phyloP scores from a whole-genome alignment of 2,797 vertebrate species.

The Protosalanx chinensis region DNA sequence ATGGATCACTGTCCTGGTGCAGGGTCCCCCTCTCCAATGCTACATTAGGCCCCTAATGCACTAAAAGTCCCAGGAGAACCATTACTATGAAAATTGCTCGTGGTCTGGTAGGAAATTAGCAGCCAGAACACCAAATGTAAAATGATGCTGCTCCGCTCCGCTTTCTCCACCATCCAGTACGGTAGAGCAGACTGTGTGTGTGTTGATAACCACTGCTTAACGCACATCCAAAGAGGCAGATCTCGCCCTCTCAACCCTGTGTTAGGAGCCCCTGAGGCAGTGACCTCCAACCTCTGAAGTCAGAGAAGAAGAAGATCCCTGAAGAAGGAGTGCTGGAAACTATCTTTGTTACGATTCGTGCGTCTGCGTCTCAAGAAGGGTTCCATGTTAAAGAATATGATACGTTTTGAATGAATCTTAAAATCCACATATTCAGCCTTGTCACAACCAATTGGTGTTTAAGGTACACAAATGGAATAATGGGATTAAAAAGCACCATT shows the following conservation, averaged over 20 bases:
- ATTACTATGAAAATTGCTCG: slow-evolving; percentile 65
- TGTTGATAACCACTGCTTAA: background rate
- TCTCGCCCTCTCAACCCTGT: too few species aligned
- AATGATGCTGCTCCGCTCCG: slow-evolving; percentile 20
- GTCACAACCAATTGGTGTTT: too few species aligned
- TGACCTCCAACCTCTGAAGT: background rate
- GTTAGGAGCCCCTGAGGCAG: too few species aligned
- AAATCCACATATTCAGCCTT: too few species aligned
- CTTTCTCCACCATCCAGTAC: background rate
- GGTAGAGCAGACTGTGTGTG: background rate
- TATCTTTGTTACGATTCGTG: background rate
- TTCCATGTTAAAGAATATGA: too few species aligned
- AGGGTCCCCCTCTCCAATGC: slow-evolving; percentile 46
- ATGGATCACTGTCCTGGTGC: slow-evolving; percentile 20
- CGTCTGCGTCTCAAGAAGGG: too few species aligned
- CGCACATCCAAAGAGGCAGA: background rate
- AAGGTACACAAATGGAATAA: too few species aligned
- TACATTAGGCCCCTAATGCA: slow-evolving; percentile 69
- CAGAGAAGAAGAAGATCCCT: background rate
- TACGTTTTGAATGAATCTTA: too few species aligned
- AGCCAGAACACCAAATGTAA: slow-evolving; percentile 35
- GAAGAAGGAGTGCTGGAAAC: background rate
- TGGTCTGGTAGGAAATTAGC: slow-evolving; percentile 42
- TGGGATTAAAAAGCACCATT: too few species aligned
- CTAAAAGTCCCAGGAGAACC: slow-evolving; percentile 59